Evolutionary conservation across 2,888 invertebrate species (phyloP), one percentile per base, ranked within the genome.

Genomic region (Trimorus sp.): DNA sequence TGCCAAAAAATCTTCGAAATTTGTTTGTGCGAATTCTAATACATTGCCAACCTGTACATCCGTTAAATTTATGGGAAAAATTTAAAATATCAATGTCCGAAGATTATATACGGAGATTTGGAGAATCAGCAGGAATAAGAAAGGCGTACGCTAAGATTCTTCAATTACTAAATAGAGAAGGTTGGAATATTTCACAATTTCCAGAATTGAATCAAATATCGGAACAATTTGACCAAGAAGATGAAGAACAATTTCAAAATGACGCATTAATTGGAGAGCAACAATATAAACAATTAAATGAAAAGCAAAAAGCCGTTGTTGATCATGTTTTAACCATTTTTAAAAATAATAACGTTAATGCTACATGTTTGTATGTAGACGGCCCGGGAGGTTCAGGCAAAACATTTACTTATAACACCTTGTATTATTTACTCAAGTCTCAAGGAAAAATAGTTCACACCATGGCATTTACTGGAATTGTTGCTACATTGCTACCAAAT

Each of bases 401-500:
- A 37, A 65, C 65, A 12, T 65, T 65, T 40, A 53, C 53, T 66
- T 66, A 66, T 9, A 54, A 26, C 42, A 71, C 83, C 38, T 53
- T 80, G 9, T 80, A 59, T 48, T 48, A 83, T 66, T 59, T 80
- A 65, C 60, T 83, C 26, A 26, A 26, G 4, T 26, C 26, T 26
- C 26, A 26, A 26, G 26, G 26, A 26, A 66, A 76, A 36, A 63
- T 74, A 62, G 82, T 82, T 75, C 15, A 70, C 83, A 56, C 79
- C 83, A 86, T 89, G 70, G 89, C 89, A 3, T 90, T 88, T 85
- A 66, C 88, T 88, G 59, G 59, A 59, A 59, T 59, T 56, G 56
- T 48, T 37, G 56, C 56, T n/a, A 59, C 38, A n/a, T 58, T 59
- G 48, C 63, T 73, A 48, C 63, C 54, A 1, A 89, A 88, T 45